Base-by-base conservation (phyloP, 2,113 vertebrate genomes). In the Urocolius indicus region DNA sequence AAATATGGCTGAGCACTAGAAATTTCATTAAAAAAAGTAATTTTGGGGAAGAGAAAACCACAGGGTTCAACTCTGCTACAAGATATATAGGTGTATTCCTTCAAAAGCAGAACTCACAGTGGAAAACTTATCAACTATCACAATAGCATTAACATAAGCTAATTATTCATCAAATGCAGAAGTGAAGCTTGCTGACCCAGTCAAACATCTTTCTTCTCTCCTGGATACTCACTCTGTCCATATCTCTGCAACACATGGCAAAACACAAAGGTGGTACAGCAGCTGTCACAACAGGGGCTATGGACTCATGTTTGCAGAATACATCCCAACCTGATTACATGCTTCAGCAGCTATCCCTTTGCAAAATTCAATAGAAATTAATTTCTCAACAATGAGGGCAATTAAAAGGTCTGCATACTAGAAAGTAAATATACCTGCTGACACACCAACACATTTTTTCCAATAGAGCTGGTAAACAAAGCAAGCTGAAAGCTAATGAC, bases 331-430 rank as follows among this genome's bases (percentile, higher is more conserved):
- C 92, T 24, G 76, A 96, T 97, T 91, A 96, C 94, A 97, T 1
- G 82, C 95, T 93, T 59, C 95, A 94, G 94, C 49, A 36, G 93
- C 94, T 95, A 96, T 93, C 90, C 36, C 81, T 59, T 82, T 61
- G 81, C 94, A 85, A 82, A 90, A 93, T 77, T 95, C 95, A 77
- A 94, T 83, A 92, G 43, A 52, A 91, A 96, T 93, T 97, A 95
- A 93, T 96, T 95, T 95, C 91, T 96, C 62, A 84, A 91, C 95
- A 95, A 89, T 71, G 30, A 94, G 94, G 88, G 95, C 96, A 98
- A 97, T 98, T 98, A 95, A 96, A 97, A 97, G 82, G 84, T 84
- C 77, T 75, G 87, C 26, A 27, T 30, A 36, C 26, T 49, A 57
- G 29, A 41, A 92, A 91, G 43, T 18, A 68, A 87, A 74, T 45